Evolutionary conservation across 2,797 vertebrate genomes (phyloP), one percentile per base, ranked within the genome.

Genomic region (Chanos chanos): DNA sequence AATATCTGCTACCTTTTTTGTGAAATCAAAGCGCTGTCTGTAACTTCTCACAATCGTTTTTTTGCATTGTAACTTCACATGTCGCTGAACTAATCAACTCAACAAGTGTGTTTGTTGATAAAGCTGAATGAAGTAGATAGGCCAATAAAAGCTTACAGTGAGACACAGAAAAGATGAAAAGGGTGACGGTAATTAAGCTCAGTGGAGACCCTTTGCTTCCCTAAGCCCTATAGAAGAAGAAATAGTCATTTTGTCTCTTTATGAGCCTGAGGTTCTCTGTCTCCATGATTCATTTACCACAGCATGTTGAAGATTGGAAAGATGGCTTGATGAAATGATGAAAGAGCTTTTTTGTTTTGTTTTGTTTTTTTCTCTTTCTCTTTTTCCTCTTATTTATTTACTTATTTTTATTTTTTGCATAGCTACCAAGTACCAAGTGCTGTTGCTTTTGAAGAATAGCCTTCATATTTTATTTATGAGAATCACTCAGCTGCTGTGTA

Each of bases 241-340:
- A 61, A 73, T 59, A 43, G 37, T 54, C 49, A 45, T 57, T 56
- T 63, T 63, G 60, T 47, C 48, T 70, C 44, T n/a, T 65, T 53
- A 71, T 61, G 25, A 55, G 64, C 60, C 24, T 47, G 59, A n/a
- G 71, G 64, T 62, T 68, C 50, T 27, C 25, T 60, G 53, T 76
- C 75, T 73, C 41, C 12, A 59, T 77, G 64, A 76, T 76, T 79
- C 27, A 68, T 77, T 80, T 67, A 21, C 64, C 24, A 24, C 41
- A 37, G 71, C 53, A 24, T 49, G 72, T 66, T 66, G 64, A 58
- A 22, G 15, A 31, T 41, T 54, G 12, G 16, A 54, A 61, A 54
- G 64, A 72, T 58, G 39, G 40, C 55, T n/a, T n/a, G n/a, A n/a
- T n/a, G n/a, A n/a, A 47, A 56, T 54, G 65, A 52, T 52, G 57